Percentiles rank a stretch among this genome's conserved stretches.
These are phyloP conservation scores for Eupsilia transversa DNA, from an alignment of 2,888 invertebrate species.

Conservation along the genomic window DNA sequence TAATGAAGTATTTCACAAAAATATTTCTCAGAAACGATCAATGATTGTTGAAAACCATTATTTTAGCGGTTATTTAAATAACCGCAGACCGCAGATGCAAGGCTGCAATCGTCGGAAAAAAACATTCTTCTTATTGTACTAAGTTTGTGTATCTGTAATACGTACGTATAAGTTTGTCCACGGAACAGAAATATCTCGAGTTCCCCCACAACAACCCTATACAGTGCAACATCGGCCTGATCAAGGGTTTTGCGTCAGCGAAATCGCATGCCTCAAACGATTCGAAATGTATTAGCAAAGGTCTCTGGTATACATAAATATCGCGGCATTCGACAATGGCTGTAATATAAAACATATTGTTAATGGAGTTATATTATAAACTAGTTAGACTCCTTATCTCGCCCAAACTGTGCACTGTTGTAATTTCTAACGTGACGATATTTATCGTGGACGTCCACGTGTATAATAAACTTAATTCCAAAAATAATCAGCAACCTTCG, in stretches of 20 bases:
- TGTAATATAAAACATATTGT: constrained; percentile 70
- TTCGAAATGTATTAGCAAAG: constrained; percentile 93
- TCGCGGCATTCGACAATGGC: constrained; percentile 96
- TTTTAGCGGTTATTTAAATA: neutral
- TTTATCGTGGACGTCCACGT: neutral
- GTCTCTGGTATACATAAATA: constrained; percentile 94
- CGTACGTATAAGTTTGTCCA: constrained; percentile 89
- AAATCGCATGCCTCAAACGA: constrained; percentile 93
- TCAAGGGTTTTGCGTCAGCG: constrained; percentile 89
- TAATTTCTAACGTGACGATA: neutral
- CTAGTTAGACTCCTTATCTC: neutral
- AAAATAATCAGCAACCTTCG: no score
- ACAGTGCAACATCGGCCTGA: constrained; percentile 94
- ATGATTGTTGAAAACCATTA: neutral
- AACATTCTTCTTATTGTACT: neutral
- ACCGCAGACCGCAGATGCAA: neutral
- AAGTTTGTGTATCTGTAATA: constrained; percentile 31
- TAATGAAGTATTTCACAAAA: neutral
- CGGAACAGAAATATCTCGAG: constrained; percentile 94
- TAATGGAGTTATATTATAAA: neutral
- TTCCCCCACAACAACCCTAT: constrained; percentile 96
- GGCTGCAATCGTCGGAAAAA: neutral
- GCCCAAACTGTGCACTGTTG: neutral
- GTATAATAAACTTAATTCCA: no score
- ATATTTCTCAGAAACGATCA: neutral